These are phyloP conservation scores for Drosophila ananassae DNA, from an alignment of 1,140 invertebrate species.

Conservation along the genomic window DNA sequence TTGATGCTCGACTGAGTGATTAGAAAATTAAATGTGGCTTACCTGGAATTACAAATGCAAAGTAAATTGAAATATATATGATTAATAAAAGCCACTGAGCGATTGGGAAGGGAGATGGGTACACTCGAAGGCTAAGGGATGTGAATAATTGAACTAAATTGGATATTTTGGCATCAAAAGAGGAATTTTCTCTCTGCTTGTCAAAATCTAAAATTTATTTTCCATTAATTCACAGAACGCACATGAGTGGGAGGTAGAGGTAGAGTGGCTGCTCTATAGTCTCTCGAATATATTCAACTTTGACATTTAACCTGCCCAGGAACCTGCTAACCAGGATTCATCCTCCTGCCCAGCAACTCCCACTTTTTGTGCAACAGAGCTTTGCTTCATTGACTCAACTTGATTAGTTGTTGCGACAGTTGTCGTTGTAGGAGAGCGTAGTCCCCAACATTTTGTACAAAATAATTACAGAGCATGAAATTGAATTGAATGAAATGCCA, in stretches of 20 bases:
- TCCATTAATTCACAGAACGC: constrained; percentile 34
- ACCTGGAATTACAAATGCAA: constrained; percentile 15
- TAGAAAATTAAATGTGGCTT: constrained; percentile 18
- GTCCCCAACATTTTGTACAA: constrained; percentile 53
- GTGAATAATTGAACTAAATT: constrained; percentile 40
- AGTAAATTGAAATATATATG: constrained; percentile 8
- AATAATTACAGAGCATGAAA: constrained; percentile 76
- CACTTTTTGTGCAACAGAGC: constrained; percentile 18
- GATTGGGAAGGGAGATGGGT: background rate
- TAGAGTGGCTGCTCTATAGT: background rate
- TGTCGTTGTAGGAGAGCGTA: constrained; percentile 8
- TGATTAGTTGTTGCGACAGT: constrained; percentile 58
- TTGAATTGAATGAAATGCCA: constrained; percentile 72
- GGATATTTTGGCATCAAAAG: constrained; percentile 23
- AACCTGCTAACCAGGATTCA: too few relatives aligned
- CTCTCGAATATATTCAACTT: constrained; percentile 36
- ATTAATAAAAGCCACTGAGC: constrained; percentile 13
- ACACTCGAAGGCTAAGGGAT: background rate
- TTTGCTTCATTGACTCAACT: constrained; percentile 58
- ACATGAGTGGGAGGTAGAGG: background rate
- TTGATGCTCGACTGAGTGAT: constrained; percentile 4
- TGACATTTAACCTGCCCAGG: constrained; percentile 44
- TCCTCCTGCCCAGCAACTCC: background rate
- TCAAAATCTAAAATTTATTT: constrained; percentile 32
- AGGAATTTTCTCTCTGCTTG: constrained; percentile 1